Conservation (phyloP, 1,140 invertebrate genomes). For the Sitophilus oryzae region DNA sequence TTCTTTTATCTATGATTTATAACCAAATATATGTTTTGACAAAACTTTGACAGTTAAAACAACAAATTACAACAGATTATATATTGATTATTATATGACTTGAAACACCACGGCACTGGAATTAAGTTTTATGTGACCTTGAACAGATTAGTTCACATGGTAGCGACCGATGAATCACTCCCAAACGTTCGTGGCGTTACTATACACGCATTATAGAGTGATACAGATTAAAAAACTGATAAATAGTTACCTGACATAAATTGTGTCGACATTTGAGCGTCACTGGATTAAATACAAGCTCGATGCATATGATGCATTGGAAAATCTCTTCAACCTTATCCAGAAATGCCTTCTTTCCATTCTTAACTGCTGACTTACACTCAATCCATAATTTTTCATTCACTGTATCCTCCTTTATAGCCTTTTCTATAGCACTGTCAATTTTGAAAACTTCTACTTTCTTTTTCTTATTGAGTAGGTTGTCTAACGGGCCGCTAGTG, state of each 20-base stretch:
- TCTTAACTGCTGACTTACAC: conserved; percentile 45
- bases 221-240: too few relatives aligned
- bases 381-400: conserved; percentile 62
- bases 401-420: conserved; percentile 53
- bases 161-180: too few relatives aligned
- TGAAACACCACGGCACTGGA: neutral
- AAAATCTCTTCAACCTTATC: conserved; percentile 62
- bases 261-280: conserved; percentile 73
- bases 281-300: conserved; percentile 64
- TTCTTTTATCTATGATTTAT: too few relatives aligned
- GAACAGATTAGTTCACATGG: neutral
- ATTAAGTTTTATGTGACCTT: neutral
- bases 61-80: too few relatives aligned
- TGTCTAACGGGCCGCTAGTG: conserved; percentile 2
- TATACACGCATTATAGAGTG: neutral
- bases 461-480: conserved; percentile 38
- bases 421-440: conserved; percentile 46
- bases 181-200: neutral
- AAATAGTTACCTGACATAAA: conserved; percentile 67
- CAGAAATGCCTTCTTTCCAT: conserved; percentile 57
- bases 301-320: conserved; percentile 75
- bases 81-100: neutral
- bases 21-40: too few relatives aligned
- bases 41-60: too few relatives aligned
- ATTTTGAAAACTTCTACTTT: conserved; percentile 49